Percentiles rank a stretch among this genome's conserved stretches.
Conservation (phyloP, 2,888 invertebrate species). For the Nephrotoma flavescens region DNA sequence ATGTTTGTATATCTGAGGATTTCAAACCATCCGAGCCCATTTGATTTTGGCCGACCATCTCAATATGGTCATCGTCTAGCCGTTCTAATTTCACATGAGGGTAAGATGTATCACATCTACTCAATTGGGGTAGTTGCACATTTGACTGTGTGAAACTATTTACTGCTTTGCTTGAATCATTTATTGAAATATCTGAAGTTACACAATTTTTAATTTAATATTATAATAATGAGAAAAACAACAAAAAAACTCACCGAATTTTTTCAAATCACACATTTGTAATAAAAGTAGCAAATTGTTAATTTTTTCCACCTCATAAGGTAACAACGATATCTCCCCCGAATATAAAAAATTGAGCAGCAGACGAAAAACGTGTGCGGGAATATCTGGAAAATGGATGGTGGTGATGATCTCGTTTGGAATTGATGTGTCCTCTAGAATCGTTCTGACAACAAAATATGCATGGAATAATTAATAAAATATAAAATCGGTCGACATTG, state of each 20-base stretch:
- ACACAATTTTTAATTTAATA: neutral
- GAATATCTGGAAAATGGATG: conserved; percentile 73
- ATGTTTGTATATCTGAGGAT: no score
- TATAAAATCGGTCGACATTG: neutral
- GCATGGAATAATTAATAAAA: conserved; percentile 15
- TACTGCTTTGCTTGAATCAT: conserved; percentile 15
- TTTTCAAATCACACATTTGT: conserved; percentile 46
- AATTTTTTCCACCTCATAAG: conserved; percentile 62
- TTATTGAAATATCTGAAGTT: neutral
- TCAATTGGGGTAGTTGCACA: conserved; percentile 10
- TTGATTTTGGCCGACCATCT: no score
- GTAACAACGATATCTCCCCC: conserved; percentile 51
- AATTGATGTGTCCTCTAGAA: conserved; percentile 52
- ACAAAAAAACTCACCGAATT: neutral
- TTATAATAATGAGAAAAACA: neutral
- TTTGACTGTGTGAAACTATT: conserved; percentile 33
- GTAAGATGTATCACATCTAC: conserved; percentile 13
- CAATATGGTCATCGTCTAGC: no score
- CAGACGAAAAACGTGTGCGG: conserved; percentile 63
- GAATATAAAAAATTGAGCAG: conserved; percentile 74
- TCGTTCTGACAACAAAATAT: conserved; percentile 42
- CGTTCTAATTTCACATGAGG: neutral
- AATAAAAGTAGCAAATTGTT: conserved; percentile 68
- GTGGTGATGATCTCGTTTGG: conserved; percentile 56
- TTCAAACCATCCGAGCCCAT: no score